These are phyloP conservation scores for Magallana angulata DNA, from an alignment of 1,140 invertebrate species.

Conservation along the genomic window DNA sequence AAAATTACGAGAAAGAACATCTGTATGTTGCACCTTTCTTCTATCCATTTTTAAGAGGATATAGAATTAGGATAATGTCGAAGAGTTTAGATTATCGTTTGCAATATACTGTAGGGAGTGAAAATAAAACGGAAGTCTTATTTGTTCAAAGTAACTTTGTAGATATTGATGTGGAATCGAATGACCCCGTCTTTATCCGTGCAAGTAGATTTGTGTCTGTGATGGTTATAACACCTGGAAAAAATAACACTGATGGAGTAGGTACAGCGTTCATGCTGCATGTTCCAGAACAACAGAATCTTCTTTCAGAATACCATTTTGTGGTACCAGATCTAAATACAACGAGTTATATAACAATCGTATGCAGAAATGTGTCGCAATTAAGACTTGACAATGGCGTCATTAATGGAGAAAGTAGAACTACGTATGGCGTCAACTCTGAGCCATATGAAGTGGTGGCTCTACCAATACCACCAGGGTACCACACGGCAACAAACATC, in stretches of 20 bases:
- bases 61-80: constrained; percentile 10
- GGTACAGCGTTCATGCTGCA: constrained; percentile 11
- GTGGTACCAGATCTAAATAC: background rate
- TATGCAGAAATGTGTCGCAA: background rate
- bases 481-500: background rate
- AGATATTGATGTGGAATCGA: constrained; percentile 9
- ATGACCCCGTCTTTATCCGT: constrained; percentile 27
- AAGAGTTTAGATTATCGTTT: background rate
- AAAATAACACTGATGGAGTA: constrained; percentile 10
- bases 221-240: constrained; percentile 15
- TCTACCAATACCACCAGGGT: background rate
- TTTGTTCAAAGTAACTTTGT: constrained; percentile 17
- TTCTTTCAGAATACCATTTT: background rate
- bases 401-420: background rate
- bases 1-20: background rate
- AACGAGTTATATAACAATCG: background rate
- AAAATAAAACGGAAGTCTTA: background rate
- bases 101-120: background rate
- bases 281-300: background rate
- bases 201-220: background rate
- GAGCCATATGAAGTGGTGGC: background rate
- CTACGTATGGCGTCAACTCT: background rate
- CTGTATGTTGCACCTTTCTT: constrained; percentile 4
- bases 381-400: constrained; percentile 9
- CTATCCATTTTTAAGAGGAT: background rate